phyloP scores from a whole-genome alignment of 2,797 vertebrate species.

The Enteromius argenteus region DNA sequence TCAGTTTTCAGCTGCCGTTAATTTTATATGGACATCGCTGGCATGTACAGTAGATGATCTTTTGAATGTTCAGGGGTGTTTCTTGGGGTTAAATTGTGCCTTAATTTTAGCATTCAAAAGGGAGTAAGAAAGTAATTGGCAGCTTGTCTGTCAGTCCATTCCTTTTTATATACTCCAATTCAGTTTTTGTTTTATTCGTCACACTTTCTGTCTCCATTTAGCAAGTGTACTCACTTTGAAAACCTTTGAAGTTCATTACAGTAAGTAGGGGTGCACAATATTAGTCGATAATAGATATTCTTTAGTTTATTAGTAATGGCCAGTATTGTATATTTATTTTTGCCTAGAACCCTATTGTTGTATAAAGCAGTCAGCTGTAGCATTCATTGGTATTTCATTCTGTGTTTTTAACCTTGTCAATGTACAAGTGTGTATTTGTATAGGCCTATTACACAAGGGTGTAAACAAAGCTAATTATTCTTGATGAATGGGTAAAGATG shows the following conservation, averaged over 20 bases:
- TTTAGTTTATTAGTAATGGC: background rate
- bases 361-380: background rate
- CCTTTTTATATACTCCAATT: background rate
- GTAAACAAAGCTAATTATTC: background rate
- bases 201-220: background rate
- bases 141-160: background rate
- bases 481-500: background rate
- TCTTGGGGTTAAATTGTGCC: slow-evolving; percentile 6
- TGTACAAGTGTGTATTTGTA: background rate
- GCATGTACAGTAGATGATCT: slow-evolving; percentile 41
- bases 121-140: background rate
- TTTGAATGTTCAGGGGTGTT: slow-evolving; percentile 31
- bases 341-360: background rate
- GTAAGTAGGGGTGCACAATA: background rate
- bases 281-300: background rate
- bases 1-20: slow-evolving; percentile 47
- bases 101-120: background rate
- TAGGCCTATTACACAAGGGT: background rate
- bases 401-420: background rate
- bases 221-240: background rate
- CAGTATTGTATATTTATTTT: background rate
- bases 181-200: background rate
- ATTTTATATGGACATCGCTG: slow-evolving; percentile 44
- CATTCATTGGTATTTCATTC: slow-evolving; percentile 3
- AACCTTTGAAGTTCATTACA: background rate